Evolutionary conservation across 2,888 invertebrate species (phyloP).

Genomic region (Conchocele bisecta): DNA sequence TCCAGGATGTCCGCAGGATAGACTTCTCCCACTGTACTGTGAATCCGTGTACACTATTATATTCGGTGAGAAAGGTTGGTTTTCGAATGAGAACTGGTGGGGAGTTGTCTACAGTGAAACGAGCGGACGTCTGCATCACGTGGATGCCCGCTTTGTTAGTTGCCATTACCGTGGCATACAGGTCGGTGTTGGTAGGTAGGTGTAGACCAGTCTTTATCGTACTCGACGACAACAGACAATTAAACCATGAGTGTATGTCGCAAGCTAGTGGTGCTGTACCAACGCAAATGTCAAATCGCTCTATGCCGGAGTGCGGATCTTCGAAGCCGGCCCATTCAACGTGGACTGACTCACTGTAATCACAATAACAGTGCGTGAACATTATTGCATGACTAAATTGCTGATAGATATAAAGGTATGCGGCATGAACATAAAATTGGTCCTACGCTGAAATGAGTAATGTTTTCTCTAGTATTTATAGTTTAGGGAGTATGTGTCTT

Average conservation of each 20-base stretch:
- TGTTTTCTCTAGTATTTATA: no score
- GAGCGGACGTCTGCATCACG: constrained; percentile 21
- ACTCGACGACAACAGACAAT: constrained; percentile 33
- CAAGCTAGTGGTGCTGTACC: constrained; percentile 33
- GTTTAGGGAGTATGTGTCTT: no score
- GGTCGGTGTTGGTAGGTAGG: constrained; percentile 11
- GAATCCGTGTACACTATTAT: neutral
- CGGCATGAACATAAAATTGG: no score
- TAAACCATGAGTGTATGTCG: constrained; percentile 35
- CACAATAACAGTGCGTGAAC: neutral
- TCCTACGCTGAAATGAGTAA: no score
- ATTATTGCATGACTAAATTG: no score
- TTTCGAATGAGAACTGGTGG: constrained; percentile 7
- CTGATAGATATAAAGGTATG: no score
- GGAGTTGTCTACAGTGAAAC: constrained; percentile 38
- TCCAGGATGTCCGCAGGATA: constrained; percentile 38
- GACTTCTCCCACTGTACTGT: constrained; percentile 49
- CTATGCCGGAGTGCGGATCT: constrained; percentile 58
- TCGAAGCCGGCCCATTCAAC: constrained; percentile 42
- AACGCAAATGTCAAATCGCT: constrained; percentile 55
- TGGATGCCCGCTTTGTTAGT: constrained; percentile 37
- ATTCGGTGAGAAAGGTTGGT: neutral
- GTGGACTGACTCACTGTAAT: constrained; percentile 28
- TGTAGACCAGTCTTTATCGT: constrained; percentile 30
- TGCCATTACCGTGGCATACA: constrained; percentile 36